Conservation (phyloP, 2,797 vertebrate species). For the Silurus lanzhouensis region DNA sequence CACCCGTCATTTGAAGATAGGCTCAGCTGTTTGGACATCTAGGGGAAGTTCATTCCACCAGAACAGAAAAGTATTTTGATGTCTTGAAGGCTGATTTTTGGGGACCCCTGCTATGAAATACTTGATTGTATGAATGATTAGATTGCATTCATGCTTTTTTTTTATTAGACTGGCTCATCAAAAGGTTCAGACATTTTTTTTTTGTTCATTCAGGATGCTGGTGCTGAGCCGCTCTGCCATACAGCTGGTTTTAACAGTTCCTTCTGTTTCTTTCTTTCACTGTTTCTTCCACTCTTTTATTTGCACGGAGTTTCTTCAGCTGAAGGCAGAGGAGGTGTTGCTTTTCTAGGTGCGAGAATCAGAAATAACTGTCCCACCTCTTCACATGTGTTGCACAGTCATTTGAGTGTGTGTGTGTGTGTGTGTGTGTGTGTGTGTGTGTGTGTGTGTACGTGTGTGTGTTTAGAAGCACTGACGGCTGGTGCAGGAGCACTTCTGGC, state of each 20-base stretch:
- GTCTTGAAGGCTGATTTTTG: too few relatives aligned
- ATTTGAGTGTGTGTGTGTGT: slow-evolving; percentile 9
- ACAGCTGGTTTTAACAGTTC: slow-evolving; percentile 1
- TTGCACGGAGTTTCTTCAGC: neutral
- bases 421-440: slow-evolving; percentile 21
- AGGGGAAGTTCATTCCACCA: too few relatives aligned
- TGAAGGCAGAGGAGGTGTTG: slow-evolving; percentile 46
- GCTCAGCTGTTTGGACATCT: too few relatives aligned
- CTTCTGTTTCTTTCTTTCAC: neutral
- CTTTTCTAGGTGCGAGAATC: slow-evolving; percentile 33
- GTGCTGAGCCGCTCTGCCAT: too few relatives aligned
- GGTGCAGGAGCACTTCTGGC: slow-evolving; percentile 20
- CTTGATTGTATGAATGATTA: too few relatives aligned
- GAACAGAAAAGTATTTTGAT: too few relatives aligned
- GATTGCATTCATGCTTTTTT: neutral
- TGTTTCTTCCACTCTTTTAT: neutral
- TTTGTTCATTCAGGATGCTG: too few relatives aligned
- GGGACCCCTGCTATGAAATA: too few relatives aligned
- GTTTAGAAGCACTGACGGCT: neutral
- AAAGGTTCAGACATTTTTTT: neutral
- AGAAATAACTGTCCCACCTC: slow-evolving; percentile 41
- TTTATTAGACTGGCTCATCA: neutral
- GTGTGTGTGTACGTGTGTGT: slow-evolving; percentile 9
- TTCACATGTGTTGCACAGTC: slow-evolving; percentile 30
- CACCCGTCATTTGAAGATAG: too few relatives aligned